phyloP scores from a whole-genome alignment of 2,797 vertebrate genomes.

The Sebastolobus alascanus region DNA sequence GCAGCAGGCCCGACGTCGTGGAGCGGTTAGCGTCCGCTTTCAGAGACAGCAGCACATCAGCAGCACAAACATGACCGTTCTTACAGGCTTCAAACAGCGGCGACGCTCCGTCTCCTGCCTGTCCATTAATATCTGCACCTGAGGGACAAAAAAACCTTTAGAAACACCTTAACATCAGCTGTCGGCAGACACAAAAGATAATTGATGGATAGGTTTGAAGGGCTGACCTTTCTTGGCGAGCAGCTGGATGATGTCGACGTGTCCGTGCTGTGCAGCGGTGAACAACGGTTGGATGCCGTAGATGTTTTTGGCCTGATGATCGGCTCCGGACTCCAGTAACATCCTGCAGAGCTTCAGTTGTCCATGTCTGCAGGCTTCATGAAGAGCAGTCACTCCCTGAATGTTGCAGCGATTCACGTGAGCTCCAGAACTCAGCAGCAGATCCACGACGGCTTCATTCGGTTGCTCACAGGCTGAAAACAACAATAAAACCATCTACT shows the following conservation, averaged over 20 bases:
- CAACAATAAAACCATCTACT: neutral
- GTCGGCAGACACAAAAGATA: slow-evolving; percentile 59
- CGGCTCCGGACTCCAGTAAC: slow-evolving; percentile 86
- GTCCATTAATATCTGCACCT: slow-evolving; percentile 91
- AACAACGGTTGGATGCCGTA: slow-evolving; percentile 90
- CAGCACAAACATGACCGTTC: slow-evolving; percentile 85
- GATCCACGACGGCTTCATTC: slow-evolving; percentile 81
- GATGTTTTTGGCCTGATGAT: slow-evolving; percentile 83
- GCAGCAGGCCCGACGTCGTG: slow-evolving; percentile 87
- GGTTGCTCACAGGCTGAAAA: slow-evolving; percentile 87
- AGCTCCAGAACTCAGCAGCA: slow-evolving; percentile 85
- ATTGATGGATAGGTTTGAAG: neutral
- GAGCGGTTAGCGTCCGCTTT: slow-evolving; percentile 89
- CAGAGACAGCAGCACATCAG: slow-evolving; percentile 87
- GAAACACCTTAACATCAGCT: slow-evolving; percentile 58
- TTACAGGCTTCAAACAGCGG: slow-evolving; percentile 91
- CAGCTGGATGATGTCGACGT: slow-evolving; percentile 84
- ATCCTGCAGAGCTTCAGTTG: slow-evolving; percentile 86
- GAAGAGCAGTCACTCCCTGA: slow-evolving; percentile 88
- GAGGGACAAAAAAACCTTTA: slow-evolving; percentile 9
- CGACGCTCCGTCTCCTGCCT: slow-evolving; percentile 87
- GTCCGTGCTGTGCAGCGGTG: slow-evolving; percentile 89
- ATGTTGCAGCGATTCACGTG: slow-evolving; percentile 86
- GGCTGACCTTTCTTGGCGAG: slow-evolving; percentile 86
- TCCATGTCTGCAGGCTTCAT: slow-evolving; percentile 88